Evolutionary conservation across 2,113 vertebrate species (phyloP).

Genomic region (Lophochroa leadbeateri): DNA sequence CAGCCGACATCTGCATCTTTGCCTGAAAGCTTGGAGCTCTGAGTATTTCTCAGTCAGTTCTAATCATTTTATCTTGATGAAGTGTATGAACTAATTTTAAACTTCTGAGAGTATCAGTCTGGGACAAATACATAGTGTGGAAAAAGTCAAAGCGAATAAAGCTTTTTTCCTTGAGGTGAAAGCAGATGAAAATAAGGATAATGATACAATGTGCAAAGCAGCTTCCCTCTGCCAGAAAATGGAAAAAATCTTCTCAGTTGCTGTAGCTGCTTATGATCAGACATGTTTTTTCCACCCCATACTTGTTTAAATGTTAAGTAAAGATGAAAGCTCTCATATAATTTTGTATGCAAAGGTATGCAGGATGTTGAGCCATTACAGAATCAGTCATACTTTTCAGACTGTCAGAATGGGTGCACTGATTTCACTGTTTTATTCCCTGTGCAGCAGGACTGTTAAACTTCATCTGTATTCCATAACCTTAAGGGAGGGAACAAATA

Average conservation of each 20-base stretch:
- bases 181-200: not conserved
- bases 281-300: not conserved
- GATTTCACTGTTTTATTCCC: not conserved
- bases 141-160: slow-evolving; percentile 26
- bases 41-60: not conserved
- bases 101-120: not conserved
- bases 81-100: not conserved
- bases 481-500: not conserved
- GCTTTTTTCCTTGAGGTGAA: not conserved
- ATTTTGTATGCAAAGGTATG: not conserved
- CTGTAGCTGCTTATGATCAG: not conserved
- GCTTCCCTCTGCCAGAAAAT: not conserved
- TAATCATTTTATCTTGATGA: not conserved
- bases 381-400: not conserved
- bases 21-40: not conserved
- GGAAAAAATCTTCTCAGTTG: not conserved
- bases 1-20: not conserved
- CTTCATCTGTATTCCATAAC: not conserved
- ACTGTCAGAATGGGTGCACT: not conserved
- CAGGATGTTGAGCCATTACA: not conserved
- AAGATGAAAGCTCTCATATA: not conserved
- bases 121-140: not conserved
- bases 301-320: not conserved
- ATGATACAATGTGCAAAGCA: not conserved
- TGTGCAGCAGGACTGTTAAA: not conserved